Evolutionary conservation across 2,113 vertebrate genomes (phyloP).

Genomic region (Cettia cetti): DNA sequence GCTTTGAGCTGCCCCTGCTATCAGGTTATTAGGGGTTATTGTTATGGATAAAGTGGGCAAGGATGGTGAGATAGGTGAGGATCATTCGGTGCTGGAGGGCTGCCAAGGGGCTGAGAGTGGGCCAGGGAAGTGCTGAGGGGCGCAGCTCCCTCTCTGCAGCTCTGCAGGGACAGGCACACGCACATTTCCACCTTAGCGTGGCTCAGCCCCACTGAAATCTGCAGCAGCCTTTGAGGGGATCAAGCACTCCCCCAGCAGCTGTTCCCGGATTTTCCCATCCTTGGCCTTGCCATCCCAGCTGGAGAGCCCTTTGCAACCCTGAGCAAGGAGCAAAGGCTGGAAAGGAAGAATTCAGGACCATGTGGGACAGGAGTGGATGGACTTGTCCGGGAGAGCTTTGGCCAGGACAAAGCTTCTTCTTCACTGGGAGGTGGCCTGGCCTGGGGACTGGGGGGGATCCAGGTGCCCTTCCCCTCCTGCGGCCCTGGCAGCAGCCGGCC

Average conservation of each 20-base stretch:
- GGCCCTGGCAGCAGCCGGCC: neutral
- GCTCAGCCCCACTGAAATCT: neutral
- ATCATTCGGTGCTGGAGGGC: neutral
- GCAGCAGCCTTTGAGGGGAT: neutral
- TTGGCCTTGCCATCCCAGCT: neutral
- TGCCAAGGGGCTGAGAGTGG: neutral
- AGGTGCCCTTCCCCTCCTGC: neutral
- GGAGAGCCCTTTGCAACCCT: neutral
- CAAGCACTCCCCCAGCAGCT: neutral
- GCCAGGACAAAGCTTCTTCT: neutral
- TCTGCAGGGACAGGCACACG: neutral
- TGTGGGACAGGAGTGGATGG: neutral
- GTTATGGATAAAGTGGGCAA: neutral
- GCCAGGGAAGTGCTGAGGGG: neutral
- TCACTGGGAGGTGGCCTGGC: neutral
- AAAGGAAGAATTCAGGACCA: rapidly evolving
- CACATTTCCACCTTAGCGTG: rapidly evolving
- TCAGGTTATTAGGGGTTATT: neutral
- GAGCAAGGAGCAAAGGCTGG: neutral
- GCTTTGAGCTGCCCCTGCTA: neutral
- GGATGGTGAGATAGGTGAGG: neutral
- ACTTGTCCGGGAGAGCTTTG: rapidly evolving
- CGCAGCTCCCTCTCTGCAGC: neutral
- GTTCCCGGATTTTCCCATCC: neutral
- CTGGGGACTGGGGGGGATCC: neutral